Base-by-base conservation (phyloP, 2,113 vertebrate species). In the Perccottus glenii region DNA sequence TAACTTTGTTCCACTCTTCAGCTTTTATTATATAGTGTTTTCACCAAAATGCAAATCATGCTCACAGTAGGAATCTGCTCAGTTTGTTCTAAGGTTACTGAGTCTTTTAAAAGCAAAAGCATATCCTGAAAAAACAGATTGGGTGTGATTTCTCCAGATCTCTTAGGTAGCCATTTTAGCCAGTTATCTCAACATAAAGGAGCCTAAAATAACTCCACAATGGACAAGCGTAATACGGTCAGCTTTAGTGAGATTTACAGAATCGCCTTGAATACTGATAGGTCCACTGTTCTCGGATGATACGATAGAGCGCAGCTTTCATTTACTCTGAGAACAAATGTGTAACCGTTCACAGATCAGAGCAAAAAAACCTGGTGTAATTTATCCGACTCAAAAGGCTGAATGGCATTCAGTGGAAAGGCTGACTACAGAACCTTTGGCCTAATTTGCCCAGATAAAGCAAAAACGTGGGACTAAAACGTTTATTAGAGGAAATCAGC, bases 171-270 rank as follows among this genome's bases (percentile, higher is more conserved):
- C 19, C 32, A 42, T 36, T 80, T 67, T 40, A 75, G 11, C 58
- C 42, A 55, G 66, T 68, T 67, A 40, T 68, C 62, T 40, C 33
- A 72, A 64, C 45, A 78, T 47, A 63, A 73, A 75, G 50, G 67
- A 74, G 50, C 45, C 68, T 49, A 19, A 74, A 88, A 81, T 67
- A 67, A 64, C 69, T 57, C 27, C 10, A 59, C 61, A 50, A 48
- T 61, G 75, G 76, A 68, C 38, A 38, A 53, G 58, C 5, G 1
- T 8, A 12, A 65, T 60, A 42, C 4, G 3, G 36, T 8, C 47
- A 47, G 66, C 67, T 70, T 75, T 46, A 57, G 75, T 42, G 64
- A 70, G 75, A 85, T 85, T 87, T 83, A 87, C 70, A 50, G 80
- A 66, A 74, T 60, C 0, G 49, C 6, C 73, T 67, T 73, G 64